Percentiles rank a stretch among this genome's conserved stretches.
Conservation (phyloP, 2,797 vertebrate species). For the Poecilia gillii region DNA sequence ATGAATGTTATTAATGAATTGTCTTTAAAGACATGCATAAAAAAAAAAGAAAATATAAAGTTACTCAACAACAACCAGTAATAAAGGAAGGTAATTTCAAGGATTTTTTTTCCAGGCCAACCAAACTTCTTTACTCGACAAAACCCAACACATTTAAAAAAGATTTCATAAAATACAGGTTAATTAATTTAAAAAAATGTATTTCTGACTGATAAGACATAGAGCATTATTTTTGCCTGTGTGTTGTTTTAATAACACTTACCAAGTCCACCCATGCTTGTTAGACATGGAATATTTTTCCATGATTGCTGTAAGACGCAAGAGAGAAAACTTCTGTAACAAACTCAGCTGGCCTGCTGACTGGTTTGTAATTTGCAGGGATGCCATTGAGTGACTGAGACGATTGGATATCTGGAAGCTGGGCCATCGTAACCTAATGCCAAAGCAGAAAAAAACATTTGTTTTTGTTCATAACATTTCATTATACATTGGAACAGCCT, state of each 20-base stretch:
- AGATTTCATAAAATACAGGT: neutral
- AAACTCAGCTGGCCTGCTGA: constrained; percentile 93
- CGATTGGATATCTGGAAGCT: constrained; percentile 95
- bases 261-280: constrained; percentile 99
- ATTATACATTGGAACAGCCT: neutral
- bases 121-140: neutral
- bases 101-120: neutral
- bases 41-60: neutral
- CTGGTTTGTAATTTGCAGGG: constrained; percentile 93
- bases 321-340: constrained; percentile 93
- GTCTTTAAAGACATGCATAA: neutral
- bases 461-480: neutral
- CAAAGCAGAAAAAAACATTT: constrained; percentile 22
- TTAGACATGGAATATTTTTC: constrained; percentile 97
- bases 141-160: neutral
- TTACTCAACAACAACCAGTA: neutral
- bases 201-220: neutral
- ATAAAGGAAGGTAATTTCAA: neutral
- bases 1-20: constrained; percentile 21
- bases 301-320: constrained; percentile 97
- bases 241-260: constrained; percentile 54
- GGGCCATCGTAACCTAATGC: constrained; percentile 90
- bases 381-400: constrained; percentile 86
- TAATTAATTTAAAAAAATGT: neutral
- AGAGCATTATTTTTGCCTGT: neutral